Evolutionary conservation across 2,797 vertebrate species (phyloP).

Genomic region (Etheostoma nigrum): DNA sequence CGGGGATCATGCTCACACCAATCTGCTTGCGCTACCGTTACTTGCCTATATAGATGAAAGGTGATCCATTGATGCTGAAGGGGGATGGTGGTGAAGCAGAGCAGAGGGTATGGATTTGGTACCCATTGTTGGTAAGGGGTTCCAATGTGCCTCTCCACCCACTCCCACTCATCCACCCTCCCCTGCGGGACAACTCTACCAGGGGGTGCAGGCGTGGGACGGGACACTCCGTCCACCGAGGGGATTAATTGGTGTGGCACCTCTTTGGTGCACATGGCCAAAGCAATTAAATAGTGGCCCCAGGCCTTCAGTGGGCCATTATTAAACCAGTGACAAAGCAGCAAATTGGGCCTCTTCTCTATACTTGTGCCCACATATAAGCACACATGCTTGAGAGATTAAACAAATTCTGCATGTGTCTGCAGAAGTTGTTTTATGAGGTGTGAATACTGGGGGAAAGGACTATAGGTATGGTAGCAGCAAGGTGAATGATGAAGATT

Average conservation of each 20-base stretch:
- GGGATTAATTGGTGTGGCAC: slow-evolving; percentile 83
- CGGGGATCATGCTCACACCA: slow-evolving; percentile 11
- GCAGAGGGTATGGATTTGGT: slow-evolving; percentile 63
- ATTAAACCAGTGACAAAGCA: slow-evolving; percentile 72
- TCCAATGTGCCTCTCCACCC: slow-evolving; percentile 47
- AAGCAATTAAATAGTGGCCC: slow-evolving; percentile 85
- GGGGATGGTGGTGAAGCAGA: slow-evolving; percentile 24
- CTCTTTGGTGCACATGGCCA: slow-evolving; percentile 77
- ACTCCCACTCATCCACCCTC: slow-evolving; percentile 45
- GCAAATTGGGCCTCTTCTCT: slow-evolving; percentile 67
- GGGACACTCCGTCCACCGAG: slow-evolving; percentile 59
- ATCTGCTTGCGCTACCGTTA: slow-evolving; percentile 14
- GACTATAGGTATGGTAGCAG: slow-evolving; percentile 35
- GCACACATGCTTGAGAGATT: slow-evolving; percentile 50
- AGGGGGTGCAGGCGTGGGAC: slow-evolving; percentile 65
- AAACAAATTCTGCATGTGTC: slow-evolving; percentile 46
- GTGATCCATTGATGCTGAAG: slow-evolving; percentile 53
- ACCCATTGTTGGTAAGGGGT: slow-evolving; percentile 56
- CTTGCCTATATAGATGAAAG: slow-evolving; percentile 60
- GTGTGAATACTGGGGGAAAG: slow-evolving; percentile 14
- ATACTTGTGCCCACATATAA: slow-evolving; percentile 34
- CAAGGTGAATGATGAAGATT: slow-evolving; percentile 24
- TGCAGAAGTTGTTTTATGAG: slow-evolving; percentile 36
- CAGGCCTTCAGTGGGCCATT: slow-evolving; percentile 74
- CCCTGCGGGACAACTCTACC: slow-evolving; percentile 66